Evolutionary conservation across 2,797 vertebrate species (phyloP).

Genomic region (Cheirogaleus major): DNA sequence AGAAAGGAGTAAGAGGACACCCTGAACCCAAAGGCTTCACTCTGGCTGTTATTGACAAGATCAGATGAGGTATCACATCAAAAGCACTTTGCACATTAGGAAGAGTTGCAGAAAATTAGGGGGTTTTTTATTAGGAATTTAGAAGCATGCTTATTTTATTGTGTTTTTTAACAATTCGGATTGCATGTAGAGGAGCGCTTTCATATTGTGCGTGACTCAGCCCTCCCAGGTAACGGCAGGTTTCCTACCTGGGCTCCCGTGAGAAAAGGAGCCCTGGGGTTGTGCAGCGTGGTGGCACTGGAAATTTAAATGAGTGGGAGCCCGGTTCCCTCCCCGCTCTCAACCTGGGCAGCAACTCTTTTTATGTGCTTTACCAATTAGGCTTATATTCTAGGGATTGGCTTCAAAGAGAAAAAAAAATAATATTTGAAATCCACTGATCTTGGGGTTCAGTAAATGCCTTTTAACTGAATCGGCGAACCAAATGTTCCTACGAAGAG

Average conservation of each 20-base stretch:
- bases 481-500: background rate
- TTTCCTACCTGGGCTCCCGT: rapidly evolving
- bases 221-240: rapidly evolving
- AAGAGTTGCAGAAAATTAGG: background rate
- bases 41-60: background rate
- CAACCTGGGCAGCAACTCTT: background rate
- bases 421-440: background rate
- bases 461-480: background rate
- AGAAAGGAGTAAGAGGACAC: background rate
- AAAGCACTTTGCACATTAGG: background rate
- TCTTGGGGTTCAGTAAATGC: background rate
- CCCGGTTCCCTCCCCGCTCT: background rate
- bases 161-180: background rate
- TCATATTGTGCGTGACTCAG: background rate
- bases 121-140: background rate
- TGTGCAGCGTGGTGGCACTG: rapidly evolving
- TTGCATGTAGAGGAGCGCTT: background rate
- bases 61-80: background rate
- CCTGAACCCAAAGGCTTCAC: background rate
- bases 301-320: background rate
- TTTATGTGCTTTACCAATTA: background rate
- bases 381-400: background rate
- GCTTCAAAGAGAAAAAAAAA: background rate
- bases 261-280: background rate
- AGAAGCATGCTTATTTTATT: background rate